phyloP scores from a whole-genome alignment of 2,113 vertebrate genomes.

The Psephotus haematonotus region DNA sequence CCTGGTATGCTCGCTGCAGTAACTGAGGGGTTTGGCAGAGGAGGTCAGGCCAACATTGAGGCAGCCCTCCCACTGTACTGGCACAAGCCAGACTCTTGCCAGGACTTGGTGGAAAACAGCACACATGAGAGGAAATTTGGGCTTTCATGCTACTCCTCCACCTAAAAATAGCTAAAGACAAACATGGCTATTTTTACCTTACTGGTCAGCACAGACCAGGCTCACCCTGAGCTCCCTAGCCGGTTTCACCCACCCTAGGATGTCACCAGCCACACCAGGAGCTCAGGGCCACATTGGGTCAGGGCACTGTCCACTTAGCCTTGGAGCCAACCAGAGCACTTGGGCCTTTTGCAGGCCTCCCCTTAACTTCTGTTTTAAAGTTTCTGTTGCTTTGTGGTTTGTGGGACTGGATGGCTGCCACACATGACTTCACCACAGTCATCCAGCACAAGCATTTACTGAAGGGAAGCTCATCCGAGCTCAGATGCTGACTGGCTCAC shows the following conservation, averaged over 20 bases:
- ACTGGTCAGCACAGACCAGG: background rate
- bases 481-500: background rate
- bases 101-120: background rate
- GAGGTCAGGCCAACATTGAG: background rate
- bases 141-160: background rate
- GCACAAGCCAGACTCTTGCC: background rate
- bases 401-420: background rate
- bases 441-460: background rate
- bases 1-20: background rate
- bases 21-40: background rate
- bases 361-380: background rate
- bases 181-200: background rate
- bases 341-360: background rate
- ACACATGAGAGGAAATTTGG: background rate
- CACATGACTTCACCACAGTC: background rate
- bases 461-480: background rate
- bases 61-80: background rate
- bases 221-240: background rate
- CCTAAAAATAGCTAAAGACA: background rate
- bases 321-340: background rate
- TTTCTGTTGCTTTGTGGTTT: background rate
- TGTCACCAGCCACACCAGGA: background rate
- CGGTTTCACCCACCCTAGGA: background rate
- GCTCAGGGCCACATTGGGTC: accelerated
- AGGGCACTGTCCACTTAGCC: background rate